These are phyloP conservation scores for Pristionchus pacificus DNA, from an alignment of 1,140 invertebrate species.

Conservation along the genomic window DNA sequence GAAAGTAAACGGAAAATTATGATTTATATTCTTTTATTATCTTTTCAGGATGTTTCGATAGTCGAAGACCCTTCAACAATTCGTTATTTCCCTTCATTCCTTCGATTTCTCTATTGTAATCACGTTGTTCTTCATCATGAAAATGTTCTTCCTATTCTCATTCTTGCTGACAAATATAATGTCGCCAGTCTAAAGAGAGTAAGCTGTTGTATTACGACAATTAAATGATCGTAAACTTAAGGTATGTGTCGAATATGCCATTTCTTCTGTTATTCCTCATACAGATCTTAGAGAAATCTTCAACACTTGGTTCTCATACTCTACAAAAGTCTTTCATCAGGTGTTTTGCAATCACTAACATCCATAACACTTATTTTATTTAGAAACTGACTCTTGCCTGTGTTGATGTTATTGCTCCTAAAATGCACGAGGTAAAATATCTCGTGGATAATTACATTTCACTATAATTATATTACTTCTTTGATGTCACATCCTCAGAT, in stretches of 20 bases:
- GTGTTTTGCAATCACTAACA: neutral
- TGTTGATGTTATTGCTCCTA: constrained; percentile 1
- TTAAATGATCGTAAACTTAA: too few species aligned
- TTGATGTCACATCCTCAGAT: constrained; percentile 46
- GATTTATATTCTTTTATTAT: neutral
- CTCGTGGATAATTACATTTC: constrained; percentile 15
- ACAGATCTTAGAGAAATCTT: constrained; percentile 60
- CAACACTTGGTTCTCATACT: constrained; percentile 62
- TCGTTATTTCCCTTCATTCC: constrained; percentile 58
- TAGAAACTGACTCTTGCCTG: neutral
- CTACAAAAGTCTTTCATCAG: constrained; percentile 60
- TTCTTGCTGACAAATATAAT: constrained; percentile 62
- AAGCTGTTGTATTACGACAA: too few species aligned
- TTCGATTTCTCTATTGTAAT: constrained; percentile 60
- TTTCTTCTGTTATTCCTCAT: constrained; percentile 59
- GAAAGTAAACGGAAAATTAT: constrained; percentile 38
- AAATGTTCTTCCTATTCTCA: constrained; percentile 59
- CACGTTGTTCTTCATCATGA: constrained; percentile 59
- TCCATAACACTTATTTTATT: neutral
- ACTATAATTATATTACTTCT: constrained; percentile 12
- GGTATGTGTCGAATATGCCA: constrained; percentile 60
- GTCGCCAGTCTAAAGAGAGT: constrained; percentile 59
- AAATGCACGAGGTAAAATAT: constrained; percentile 9
- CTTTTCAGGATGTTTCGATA: constrained; percentile 58
- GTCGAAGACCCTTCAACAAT: constrained; percentile 59